Evolutionary conservation across 35 echinoderm and acorn worm species (phyloP).

Genomic region (Amphiura filiformis): DNA sequence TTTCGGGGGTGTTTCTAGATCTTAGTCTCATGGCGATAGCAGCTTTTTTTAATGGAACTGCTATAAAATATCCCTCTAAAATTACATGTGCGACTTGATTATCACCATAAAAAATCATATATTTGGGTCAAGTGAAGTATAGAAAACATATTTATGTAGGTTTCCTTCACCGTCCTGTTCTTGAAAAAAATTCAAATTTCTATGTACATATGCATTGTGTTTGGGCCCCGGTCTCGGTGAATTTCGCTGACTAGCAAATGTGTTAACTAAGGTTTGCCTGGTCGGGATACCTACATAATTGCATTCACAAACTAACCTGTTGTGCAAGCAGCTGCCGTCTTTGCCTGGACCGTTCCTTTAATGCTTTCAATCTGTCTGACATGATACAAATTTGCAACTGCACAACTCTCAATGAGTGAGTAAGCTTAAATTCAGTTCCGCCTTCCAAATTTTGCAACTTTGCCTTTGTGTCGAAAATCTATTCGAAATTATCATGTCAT

Average conservation of each 20-base stretch:
- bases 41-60: too few species aligned
- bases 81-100: too few species aligned
- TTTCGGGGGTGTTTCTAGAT: too few species aligned
- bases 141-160: too few species aligned
- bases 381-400: background rate
- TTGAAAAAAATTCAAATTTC: too few species aligned
- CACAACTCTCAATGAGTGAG: background rate
- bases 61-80: background rate
- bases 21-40: too few species aligned
- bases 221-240: too few species aligned
- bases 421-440: background rate
- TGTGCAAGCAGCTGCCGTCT: conserved; percentile 28
- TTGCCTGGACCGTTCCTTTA: conserved; percentile 38
- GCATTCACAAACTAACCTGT: background rate
- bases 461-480: background rate
- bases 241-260: background rate
- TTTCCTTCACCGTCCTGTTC: too few species aligned
- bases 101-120: too few species aligned
- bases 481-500: background rate
- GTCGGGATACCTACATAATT: background rate
- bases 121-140: too few species aligned
- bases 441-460: background rate
- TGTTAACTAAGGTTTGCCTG: too few species aligned
- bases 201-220: too few species aligned
- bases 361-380: conserved; percentile 40